Percentiles rank a stretch among this genome's conserved stretches.
phyloP scores from a whole-genome alignment of 2,888 invertebrate genomes.

The Papilio protenor region DNA sequence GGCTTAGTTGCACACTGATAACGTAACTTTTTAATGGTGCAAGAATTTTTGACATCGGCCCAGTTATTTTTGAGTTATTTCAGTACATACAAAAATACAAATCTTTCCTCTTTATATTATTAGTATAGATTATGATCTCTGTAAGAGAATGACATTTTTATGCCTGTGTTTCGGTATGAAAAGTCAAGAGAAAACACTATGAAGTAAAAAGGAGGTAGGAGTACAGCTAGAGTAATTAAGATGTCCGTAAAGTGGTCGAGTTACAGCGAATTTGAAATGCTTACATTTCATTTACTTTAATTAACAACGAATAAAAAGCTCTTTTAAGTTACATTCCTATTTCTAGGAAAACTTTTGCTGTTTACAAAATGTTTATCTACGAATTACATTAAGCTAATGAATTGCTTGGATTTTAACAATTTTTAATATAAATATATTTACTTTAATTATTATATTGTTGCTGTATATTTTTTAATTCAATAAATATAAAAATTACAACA shows the following conservation, averaged over 20 bases:
- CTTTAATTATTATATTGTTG: too few relatives aligned
- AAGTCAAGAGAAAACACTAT: neutral
- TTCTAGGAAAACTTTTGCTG: neutral
- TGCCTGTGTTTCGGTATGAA: neutral
- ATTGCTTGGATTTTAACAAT: neutral
- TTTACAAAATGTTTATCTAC: neutral
- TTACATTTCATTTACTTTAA: neutral
- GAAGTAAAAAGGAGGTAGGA: neutral
- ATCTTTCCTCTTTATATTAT: too few relatives aligned
- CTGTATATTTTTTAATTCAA: too few relatives aligned
- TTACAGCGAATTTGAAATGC: constrained; percentile 16
- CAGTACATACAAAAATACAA: too few relatives aligned
- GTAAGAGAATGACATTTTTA: neutral
- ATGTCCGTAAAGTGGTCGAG: constrained; percentile 19
- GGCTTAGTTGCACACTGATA: too few relatives aligned
- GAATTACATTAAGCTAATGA: constrained; percentile 3
- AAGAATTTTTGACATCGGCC: too few relatives aligned
- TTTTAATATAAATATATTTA: too few relatives aligned
- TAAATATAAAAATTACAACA: too few relatives aligned
- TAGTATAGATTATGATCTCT: neutral
- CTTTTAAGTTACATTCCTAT: neutral
- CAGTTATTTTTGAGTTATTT: too few relatives aligned
- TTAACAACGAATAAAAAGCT: constrained; percentile 3
- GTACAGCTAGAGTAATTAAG: constrained; percentile 29
- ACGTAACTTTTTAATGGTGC: too few relatives aligned